Percentiles rank a stretch among this genome's conserved stretches.
Conservation (phyloP, 2,888 invertebrate genomes). For the Agriopis leucophaearia region DNA sequence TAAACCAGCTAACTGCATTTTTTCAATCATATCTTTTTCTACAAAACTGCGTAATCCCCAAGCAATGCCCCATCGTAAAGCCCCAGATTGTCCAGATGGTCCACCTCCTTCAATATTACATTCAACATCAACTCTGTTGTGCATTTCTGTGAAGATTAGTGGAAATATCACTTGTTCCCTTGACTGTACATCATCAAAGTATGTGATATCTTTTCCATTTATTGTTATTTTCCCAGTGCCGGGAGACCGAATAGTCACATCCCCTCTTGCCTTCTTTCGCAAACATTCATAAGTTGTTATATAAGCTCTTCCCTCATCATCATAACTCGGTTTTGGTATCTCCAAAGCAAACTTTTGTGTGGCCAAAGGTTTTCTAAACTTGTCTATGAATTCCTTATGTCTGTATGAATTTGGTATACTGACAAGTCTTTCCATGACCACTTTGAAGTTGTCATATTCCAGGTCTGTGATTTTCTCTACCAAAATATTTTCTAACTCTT, state of each 20-base stretch:
- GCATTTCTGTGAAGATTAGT: conserved; percentile 91
- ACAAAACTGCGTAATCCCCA: conserved; percentile 94
- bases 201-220: conserved; percentile 92
- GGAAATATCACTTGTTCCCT: conserved; percentile 96
- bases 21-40: conserved; percentile 90
- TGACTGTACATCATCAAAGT: conserved; percentile 90
- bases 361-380: conserved; percentile 88
- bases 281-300: conserved; percentile 91
- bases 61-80: conserved; percentile 95
- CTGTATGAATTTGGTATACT: conserved; percentile 90
- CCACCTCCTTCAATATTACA: conserved; percentile 92
- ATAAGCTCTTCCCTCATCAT: conserved; percentile 90
- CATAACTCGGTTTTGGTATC: conserved; percentile 89
- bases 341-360: conserved; percentile 86
- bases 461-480: conserved; percentile 89
- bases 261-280: conserved; percentile 90
- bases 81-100: conserved; percentile 93
- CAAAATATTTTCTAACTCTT: conserved; percentile 87
- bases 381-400: conserved; percentile 90
- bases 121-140: conserved; percentile 93
- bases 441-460: conserved; percentile 91
- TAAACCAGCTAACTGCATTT: conserved; percentile 96
- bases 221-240: conserved; percentile 94
- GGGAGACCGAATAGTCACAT: conserved; percentile 92
- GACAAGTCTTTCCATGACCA: conserved; percentile 90